These are phyloP conservation scores for Polyergus mexicanus DNA, from an alignment of 1,140 invertebrate genomes.

Conservation along the genomic window DNA sequence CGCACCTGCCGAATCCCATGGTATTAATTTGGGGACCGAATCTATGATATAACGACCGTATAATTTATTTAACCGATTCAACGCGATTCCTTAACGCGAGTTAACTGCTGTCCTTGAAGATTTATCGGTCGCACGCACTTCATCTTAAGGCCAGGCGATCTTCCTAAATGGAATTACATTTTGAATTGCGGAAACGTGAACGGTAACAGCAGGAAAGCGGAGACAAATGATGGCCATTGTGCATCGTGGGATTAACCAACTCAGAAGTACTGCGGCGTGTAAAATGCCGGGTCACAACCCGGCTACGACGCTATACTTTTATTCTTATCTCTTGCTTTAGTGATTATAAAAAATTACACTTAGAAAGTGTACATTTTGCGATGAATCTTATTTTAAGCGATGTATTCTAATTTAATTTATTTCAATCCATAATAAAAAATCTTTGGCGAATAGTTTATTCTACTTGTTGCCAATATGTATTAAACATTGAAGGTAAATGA, in stretches of 20 bases:
- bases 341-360: conserved; percentile 6
- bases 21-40: background rate
- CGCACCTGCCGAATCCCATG: background rate
- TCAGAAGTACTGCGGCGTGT: background rate
- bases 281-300: background rate
- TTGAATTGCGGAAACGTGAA: conserved; percentile 16
- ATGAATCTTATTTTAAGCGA: background rate
- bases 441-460: background rate
- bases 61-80: conserved; percentile 19
- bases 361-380: background rate
- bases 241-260: conserved; percentile 5
- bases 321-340: background rate
- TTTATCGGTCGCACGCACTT: conserved; percentile 5
- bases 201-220: background rate
- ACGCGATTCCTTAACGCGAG: background rate
- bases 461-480: background rate
- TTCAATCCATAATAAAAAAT: background rate
- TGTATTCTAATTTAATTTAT: conserved; percentile 3
- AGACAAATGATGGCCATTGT: conserved; percentile 23
- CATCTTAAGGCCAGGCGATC: background rate
- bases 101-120: background rate
- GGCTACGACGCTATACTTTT: background rate
- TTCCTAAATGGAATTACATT: conserved; percentile 19
- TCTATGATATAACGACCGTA: background rate
- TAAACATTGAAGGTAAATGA: too few relatives aligned